Evolutionary conservation across 2,113 vertebrate genomes (phyloP).

Genomic region (Chaetodon trifascialis): DNA sequence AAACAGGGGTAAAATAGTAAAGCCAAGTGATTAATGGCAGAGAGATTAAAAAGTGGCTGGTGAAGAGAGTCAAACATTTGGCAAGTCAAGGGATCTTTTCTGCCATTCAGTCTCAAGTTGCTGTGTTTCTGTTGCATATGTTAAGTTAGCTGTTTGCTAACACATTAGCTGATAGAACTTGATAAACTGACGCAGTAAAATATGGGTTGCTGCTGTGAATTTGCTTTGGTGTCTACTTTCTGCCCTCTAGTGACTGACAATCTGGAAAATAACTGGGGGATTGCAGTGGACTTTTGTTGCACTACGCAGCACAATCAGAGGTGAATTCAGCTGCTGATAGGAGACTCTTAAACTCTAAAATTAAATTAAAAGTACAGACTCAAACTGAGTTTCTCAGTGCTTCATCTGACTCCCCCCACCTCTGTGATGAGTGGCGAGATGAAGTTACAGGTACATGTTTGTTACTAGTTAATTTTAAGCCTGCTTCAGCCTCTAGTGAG

Average conservation of each 20-base stretch:
- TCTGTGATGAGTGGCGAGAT: too few species aligned
- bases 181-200: not conserved
- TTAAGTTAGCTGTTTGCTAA: not conserved
- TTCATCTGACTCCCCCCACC: not conserved
- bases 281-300: not conserved
- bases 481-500: too few species aligned
- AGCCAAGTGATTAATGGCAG: not conserved
- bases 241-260: not conserved
- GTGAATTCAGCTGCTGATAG: not conserved
- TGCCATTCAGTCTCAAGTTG: not conserved
- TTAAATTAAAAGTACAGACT: not conserved
- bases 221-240: not conserved
- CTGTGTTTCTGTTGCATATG: not conserved
- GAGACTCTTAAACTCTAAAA: too few species aligned
- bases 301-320: not conserved
- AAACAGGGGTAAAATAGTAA: not conserved
- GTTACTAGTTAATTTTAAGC: too few species aligned
- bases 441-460: too few species aligned
- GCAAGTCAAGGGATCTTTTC: not conserved
- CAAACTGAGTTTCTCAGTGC: not conserved
- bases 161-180: not conserved
- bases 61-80: not conserved
- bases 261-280: not conserved
- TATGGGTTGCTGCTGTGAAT: not conserved
- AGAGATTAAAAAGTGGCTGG: slow-evolving; percentile 10